Evolutionary conservation across 2,888 invertebrate genomes (phyloP).

Genomic region (Thereva unica): DNA sequence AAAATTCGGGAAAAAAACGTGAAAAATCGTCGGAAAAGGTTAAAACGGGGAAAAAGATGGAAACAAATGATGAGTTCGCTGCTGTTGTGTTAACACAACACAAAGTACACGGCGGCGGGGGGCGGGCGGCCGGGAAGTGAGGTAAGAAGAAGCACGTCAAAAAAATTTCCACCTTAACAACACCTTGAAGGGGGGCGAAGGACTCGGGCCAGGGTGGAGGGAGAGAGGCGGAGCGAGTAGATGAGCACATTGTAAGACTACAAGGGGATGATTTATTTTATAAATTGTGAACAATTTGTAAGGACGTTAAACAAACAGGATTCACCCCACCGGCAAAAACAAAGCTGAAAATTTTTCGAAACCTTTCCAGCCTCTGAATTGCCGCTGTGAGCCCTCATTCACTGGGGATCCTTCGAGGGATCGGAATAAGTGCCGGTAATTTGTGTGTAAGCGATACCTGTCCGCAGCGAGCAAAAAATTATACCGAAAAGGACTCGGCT

Average conservation of each 20-base stretch:
- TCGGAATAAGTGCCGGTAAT: conserved; percentile 26
- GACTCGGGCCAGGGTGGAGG: conserved; percentile 7
- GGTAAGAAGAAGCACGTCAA: conserved; percentile 17
- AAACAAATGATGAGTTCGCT: too few species aligned
- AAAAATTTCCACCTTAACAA: conserved; percentile 27
- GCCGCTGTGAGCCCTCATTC: conserved; percentile 2
- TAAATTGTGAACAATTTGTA: conserved; percentile 43
- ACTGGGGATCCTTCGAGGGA: neutral
- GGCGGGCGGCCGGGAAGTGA: conserved; percentile 11
- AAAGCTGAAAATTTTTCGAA: conserved; percentile 13
- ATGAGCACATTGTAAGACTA: conserved; percentile 15
- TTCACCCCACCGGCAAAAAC: conserved; percentile 22
- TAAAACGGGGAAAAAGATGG: conserved; percentile 26
- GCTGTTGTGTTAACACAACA: neutral
- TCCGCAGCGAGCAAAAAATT: too few species aligned
- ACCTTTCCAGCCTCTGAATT: neutral
- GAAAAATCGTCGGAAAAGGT: conserved; percentile 36
- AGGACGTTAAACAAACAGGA: conserved; percentile 42
- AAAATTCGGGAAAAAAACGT: conserved; percentile 25
- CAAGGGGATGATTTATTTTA: conserved; percentile 41
- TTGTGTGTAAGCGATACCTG: conserved; percentile 11
- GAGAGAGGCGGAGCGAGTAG: too few species aligned
- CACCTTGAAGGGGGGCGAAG: conserved; percentile 14
- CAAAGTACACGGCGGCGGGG: neutral
- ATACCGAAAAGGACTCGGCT: too few species aligned